phyloP scores from a whole-genome alignment of 2,113 vertebrate genomes.

The Himantopus leucocephalus region DNA sequence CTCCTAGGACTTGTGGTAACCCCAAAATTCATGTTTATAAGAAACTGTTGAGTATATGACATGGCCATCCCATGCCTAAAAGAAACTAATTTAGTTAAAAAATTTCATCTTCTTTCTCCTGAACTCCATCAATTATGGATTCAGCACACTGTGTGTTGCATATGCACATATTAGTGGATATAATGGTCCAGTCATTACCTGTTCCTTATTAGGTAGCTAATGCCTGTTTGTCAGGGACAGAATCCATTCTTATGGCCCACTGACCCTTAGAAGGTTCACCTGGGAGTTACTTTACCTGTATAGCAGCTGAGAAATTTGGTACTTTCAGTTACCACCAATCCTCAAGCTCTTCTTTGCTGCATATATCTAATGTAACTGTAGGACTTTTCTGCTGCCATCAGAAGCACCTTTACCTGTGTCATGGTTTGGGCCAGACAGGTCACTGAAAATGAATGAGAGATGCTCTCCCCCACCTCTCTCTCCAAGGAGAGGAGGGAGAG shows the following conservation, averaged over 20 bases:
- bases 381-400: neutral
- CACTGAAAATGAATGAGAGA: too few relatives aligned
- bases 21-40: neutral
- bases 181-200: neutral
- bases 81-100: neutral
- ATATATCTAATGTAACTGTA: neutral
- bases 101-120: neutral
- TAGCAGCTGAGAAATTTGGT: neutral
- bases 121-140: neutral
- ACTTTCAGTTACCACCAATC: neutral
- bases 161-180: neutral
- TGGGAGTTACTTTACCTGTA: neutral
- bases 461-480: too few relatives aligned
- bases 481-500: too few relatives aligned
- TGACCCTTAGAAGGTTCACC: neutral
- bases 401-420: neutral
- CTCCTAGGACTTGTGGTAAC: neutral
- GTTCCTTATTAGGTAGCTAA: neutral
- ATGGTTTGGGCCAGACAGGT: too few relatives aligned
- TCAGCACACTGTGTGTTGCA: neutral
- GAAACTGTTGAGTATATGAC: neutral
- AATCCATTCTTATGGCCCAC: neutral
- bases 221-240: neutral
- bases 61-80: neutral
- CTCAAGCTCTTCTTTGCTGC: neutral